phyloP scores from a whole-genome alignment of 1,140 invertebrate genomes.

The Drosophila nikananu region DNA sequence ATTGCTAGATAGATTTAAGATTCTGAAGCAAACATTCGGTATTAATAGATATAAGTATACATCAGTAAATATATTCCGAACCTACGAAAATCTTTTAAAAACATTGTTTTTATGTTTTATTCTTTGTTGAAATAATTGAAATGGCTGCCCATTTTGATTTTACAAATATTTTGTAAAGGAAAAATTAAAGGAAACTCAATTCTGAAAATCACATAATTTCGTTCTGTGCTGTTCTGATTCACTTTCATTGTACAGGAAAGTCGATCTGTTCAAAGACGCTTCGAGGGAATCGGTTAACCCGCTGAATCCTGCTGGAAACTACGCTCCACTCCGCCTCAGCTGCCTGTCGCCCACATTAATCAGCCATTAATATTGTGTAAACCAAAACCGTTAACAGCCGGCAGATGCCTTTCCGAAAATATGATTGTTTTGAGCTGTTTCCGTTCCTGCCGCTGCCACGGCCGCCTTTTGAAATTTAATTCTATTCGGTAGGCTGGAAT shows the following conservation, averaged over 20 bases:
- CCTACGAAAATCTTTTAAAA: not conserved
- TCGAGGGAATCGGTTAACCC: slow-evolving; percentile 17
- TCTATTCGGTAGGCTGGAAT: slow-evolving; percentile 55
- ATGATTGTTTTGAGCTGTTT: slow-evolving; percentile 66
- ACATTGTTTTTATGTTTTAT: not conserved
- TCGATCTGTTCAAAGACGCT: slow-evolving; percentile 22
- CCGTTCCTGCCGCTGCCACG: slow-evolving; percentile 15
- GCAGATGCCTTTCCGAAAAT: slow-evolving; percentile 51
- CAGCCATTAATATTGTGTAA: slow-evolving; percentile 72
- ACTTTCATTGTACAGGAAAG: slow-evolving; percentile 7
- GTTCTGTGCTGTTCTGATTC: slow-evolving; percentile 1
- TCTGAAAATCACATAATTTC: not conserved
- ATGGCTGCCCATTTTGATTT: too few species aligned
- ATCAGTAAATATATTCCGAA: not conserved
- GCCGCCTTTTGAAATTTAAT: slow-evolving; percentile 73
- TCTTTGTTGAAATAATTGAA: not conserved
- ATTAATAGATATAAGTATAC: too few species aligned
- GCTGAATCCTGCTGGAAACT: slow-evolving; percentile 28
- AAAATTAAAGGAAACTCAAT: not conserved
- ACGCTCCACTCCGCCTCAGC: slow-evolving; percentile 8
- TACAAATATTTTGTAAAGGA: not conserved
- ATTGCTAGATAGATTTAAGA: too few species aligned
- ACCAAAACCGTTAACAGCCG: slow-evolving; percentile 58
- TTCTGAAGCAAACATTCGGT: not conserved
- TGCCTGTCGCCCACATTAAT: slow-evolving; percentile 56